Evolutionary conservation across 2,113 vertebrate genomes (phyloP).

Genomic region (Brachirus orientalis): DNA sequence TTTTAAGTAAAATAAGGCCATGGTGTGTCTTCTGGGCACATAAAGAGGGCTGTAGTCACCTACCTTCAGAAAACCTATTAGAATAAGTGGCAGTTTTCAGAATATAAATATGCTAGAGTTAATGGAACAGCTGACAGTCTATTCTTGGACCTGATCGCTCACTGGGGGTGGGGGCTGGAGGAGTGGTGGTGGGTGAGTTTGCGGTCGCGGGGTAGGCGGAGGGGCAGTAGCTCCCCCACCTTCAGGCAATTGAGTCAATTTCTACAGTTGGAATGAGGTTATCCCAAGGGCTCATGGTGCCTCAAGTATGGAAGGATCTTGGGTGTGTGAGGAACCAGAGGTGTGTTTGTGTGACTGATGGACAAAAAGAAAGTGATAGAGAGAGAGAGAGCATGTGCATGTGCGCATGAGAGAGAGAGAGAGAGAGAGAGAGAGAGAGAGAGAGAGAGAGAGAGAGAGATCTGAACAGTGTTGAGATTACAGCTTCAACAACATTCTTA

Average conservation of each 20-base stretch:
- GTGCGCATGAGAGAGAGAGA: too few species aligned
- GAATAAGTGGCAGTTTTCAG: slow-evolving; percentile 78
- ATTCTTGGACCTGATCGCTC: slow-evolving; percentile 72
- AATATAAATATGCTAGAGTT: slow-evolving; percentile 81
- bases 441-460: neutral
- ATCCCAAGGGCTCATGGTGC: slow-evolving; percentile 54
- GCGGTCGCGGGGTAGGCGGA: neutral
- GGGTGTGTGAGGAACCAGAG: slow-evolving; percentile 13
- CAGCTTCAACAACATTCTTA: slow-evolving; percentile 5
- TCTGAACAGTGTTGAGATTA: slow-evolving; percentile 8
- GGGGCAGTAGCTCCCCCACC: slow-evolving; percentile 27
- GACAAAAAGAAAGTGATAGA: neutral
- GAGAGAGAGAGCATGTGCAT: neutral
- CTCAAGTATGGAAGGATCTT: slow-evolving; percentile 23
- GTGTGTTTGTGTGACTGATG: slow-evolving; percentile 19
- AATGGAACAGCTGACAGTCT: slow-evolving; percentile 84
- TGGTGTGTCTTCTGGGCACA: slow-evolving; percentile 48
- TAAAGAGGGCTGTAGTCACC: slow-evolving; percentile 50
- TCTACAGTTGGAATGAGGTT: slow-evolving; percentile 70
- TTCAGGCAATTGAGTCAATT: slow-evolving; percentile 57
- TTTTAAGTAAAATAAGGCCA: too few species aligned
- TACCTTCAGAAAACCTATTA: slow-evolving; percentile 82
- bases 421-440: too few species aligned
- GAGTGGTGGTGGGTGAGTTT: neutral
- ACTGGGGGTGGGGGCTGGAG: slow-evolving; percentile 1